These are phyloP conservation scores for Drosophila pegasa DNA, from an alignment of 2,888 invertebrate genomes.

Conservation along the genomic window DNA sequence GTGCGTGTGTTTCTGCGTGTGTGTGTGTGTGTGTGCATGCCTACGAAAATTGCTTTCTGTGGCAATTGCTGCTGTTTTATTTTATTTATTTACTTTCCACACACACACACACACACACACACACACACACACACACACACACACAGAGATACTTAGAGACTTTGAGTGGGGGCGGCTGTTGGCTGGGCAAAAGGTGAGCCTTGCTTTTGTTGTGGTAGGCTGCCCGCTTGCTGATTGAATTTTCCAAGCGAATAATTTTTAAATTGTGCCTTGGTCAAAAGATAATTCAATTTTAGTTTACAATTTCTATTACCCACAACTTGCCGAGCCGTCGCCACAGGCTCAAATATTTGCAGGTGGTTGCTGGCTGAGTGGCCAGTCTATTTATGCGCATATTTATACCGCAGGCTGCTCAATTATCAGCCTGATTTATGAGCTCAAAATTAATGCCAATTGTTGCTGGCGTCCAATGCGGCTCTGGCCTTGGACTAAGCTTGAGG, in stretches of 20 bases:
- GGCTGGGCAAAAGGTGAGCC: conserved; percentile 34
- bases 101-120: conserved; percentile 41
- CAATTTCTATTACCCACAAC: conserved; percentile 68
- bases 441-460: conserved; percentile 53
- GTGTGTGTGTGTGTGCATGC: conserved; percentile 25
- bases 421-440: conserved; percentile 53
- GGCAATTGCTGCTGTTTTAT: conserved; percentile 73
- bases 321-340: conserved; percentile 23
- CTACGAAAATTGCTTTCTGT: conserved; percentile 58
- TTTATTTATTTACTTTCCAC: conserved; percentile 74
- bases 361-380: conserved; percentile 23
- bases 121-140: conserved; percentile 28
- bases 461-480: conserved; percentile 30
- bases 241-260: conserved; percentile 80
- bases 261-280: conserved; percentile 76
- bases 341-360: conserved; percentile 32
- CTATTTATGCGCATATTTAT: conserved; percentile 61
- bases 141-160: conserved; percentile 32
- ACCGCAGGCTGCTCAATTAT: conserved; percentile 52
- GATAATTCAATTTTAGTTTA: conserved; percentile 78
- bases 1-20: neutral
- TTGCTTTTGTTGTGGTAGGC: conserved; percentile 42
- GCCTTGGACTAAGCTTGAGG: conserved; percentile 27
- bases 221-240: conserved; percentile 75
- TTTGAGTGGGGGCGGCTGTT: conserved; percentile 10